Evolutionary conservation across 2,797 vertebrate genomes (phyloP), one percentile per base, ranked within the genome.

Genomic region (Knipowitschia caucasica): DNA sequence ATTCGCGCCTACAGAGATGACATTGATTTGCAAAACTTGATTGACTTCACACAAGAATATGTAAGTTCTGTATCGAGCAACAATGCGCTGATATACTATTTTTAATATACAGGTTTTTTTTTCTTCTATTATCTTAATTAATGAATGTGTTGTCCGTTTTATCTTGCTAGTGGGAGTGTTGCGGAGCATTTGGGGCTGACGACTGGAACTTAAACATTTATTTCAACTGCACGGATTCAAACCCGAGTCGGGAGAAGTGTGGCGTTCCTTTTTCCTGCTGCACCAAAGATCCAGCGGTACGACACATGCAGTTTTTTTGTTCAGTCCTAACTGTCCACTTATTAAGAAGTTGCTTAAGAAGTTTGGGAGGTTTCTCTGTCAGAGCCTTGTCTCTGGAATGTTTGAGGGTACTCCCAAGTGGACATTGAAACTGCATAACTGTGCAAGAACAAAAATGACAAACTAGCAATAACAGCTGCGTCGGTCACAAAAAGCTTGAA

Each of bases 141-240:
- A n/a, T n/a, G n/a, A 23, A 23, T 10, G 14, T 43, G 12, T 25
- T 43, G 40, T 43, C 21, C 25, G n/a, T 17, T 62, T 76, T 21
- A 53, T 53, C 43, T 82, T 81, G 23, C n/a, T 61, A 99, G 96
- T 99, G 97, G 97, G 94, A 99, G 68, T 99, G 96, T 75, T 99
- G 97, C 77, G 97, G 96, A 56, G 97, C 96, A 54, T 98, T 95
- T 72, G 94, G 94, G 72, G 94, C 97, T 0, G 93, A 96, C 33
- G 97, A 99, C 82, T 99, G 97, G 97, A 95, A 99, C 88, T 86
- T 98, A 84, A 99, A 99, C 85, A 96, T 99, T 87, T 99, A 99
- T 89, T 99, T 99, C 83, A 99, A 99, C 86, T 99, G 97, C 89
- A 99, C 96, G 15, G 95, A 98, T 80, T 89, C 92, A 50, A 99